A percentile compares a stretch with the other conserved stretches of the same genome.
Evolutionary conservation across 2,113 vertebrate genomes (phyloP).

Genomic region (Tiliqua scincoides): DNA sequence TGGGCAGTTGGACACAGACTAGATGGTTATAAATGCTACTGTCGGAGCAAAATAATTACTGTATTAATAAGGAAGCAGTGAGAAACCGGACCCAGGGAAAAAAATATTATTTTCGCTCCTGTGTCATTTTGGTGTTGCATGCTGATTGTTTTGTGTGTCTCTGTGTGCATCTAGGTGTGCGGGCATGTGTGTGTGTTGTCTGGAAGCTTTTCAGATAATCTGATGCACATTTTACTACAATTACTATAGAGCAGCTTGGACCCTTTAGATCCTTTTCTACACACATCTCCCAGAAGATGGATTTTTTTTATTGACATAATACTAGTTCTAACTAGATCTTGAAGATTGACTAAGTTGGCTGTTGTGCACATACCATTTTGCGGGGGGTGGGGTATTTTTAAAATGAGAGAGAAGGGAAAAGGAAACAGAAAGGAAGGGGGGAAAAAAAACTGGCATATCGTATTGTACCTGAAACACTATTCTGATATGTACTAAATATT

Average conservation of each 20-base stretch:
- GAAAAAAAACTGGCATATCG: slow-evolving; percentile 74
- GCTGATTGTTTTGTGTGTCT: not conserved
- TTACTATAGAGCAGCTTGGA: slow-evolving; percentile 47
- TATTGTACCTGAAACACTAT: slow-evolving; percentile 87
- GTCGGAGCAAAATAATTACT: slow-evolving; percentile 83
- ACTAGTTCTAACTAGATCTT: slow-evolving; percentile 62
- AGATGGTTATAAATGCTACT: slow-evolving; percentile 83
- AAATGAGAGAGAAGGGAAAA: not conserved
- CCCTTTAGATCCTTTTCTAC: slow-evolving; percentile 28
- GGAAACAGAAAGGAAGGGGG: not conserved
- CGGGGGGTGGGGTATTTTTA: slow-evolving; percentile 3
- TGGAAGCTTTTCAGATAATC: not conserved
- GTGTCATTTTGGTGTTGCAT: slow-evolving; percentile 46
- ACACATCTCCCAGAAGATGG: slow-evolving; percentile 46
- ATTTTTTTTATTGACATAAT: slow-evolving; percentile 65
- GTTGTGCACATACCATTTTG: slow-evolving; percentile 65
- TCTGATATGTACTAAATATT: slow-evolving; percentile 90
- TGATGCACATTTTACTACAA: slow-evolving; percentile 42
- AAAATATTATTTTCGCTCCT: slow-evolving; percentile 43
- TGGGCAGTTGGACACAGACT: slow-evolving; percentile 78
- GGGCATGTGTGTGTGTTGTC: slow-evolving; percentile 40
- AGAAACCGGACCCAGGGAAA: slow-evolving; percentile 45
- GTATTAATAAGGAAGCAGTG: slow-evolving; percentile 79
- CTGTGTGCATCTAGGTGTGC: no score
- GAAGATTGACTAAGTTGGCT: slow-evolving; percentile 66